phyloP scores from a whole-genome alignment of 2,888 invertebrate genomes.

The Hoplodrina ambigua region DNA sequence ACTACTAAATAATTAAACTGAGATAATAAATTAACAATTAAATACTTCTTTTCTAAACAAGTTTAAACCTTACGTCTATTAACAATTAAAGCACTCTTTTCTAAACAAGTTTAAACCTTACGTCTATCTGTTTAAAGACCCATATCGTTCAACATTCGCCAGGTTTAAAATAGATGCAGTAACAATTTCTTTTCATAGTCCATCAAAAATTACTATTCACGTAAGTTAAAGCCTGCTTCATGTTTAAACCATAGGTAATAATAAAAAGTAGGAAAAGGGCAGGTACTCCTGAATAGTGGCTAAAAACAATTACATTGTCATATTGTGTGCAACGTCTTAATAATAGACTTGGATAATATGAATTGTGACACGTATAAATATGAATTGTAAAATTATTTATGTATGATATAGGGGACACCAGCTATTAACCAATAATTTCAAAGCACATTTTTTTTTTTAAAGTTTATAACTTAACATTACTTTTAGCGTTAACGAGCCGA shows the following conservation, averaged over 20 bases:
- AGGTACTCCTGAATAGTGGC: slow-evolving; percentile 40
- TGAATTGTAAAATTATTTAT: slow-evolving; percentile 8
- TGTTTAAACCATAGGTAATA: slow-evolving; percentile 33
- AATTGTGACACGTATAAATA: slow-evolving; percentile 23
- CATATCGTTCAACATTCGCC: not conserved
- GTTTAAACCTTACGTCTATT: not conserved
- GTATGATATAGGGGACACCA: not conserved
- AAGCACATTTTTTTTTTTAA: too few relatives aligned
- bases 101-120: not conserved
- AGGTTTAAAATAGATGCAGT: slow-evolving; percentile 7
- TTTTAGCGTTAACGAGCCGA: too few relatives aligned
- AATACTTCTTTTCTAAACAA: not conserved
- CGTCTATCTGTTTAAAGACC: fast-evolving
- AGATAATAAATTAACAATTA: not conserved
- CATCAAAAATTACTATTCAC: slow-evolving; percentile 34
- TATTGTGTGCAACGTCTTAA: slow-evolving; percentile 45
- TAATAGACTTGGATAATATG: slow-evolving; percentile 24
- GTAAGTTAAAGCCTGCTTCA: slow-evolving; percentile 23
- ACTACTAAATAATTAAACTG: slow-evolving; percentile 17
- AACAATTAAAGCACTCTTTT: not conserved
- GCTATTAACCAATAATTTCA: not conserved
- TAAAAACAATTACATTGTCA: slow-evolving; percentile 52
- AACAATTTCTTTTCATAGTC: slow-evolving; percentile 22
- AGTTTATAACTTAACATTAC: too few relatives aligned
- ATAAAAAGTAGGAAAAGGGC: slow-evolving; percentile 45